Evolutionary conservation across 1,140 invertebrate species (phyloP).

Genomic region (Homalodisca vitripennis): DNA sequence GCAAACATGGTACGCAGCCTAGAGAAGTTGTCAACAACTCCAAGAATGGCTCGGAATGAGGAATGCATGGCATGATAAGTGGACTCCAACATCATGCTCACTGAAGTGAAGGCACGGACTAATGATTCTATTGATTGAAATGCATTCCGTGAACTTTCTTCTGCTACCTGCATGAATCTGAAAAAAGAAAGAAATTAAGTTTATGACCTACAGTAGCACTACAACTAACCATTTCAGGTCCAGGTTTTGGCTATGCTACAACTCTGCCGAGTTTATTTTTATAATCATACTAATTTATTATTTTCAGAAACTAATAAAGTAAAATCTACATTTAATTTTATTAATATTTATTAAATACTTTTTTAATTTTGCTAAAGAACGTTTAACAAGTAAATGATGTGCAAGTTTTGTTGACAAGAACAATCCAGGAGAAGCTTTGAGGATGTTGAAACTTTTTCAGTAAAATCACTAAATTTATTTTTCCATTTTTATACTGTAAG

Average conservation of each 20-base stretch:
- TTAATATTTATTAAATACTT: no score
- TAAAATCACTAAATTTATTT: no score
- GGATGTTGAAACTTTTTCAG: no score
- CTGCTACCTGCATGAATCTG: conserved; percentile 81
- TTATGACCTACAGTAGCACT: neutral
- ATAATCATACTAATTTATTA: neutral
- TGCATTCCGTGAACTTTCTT: conserved; percentile 86
- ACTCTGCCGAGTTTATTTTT: neutral
- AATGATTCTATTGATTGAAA: conserved; percentile 94
- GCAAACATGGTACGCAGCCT: conserved; percentile 76
- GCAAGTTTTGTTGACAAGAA: no score
- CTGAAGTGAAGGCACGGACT: conserved; percentile 85
- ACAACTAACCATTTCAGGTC: neutral
- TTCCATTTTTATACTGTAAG: no score
- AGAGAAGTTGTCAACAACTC: conserved; percentile 93
- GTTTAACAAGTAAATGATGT: no score
- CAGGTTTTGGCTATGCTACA: neutral
- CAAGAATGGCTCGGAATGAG: conserved; percentile 91
- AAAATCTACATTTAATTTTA: neutral
- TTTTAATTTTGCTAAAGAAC: no score
- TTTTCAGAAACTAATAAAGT: neutral
- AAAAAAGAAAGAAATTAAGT: no score
- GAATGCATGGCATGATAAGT: conserved; percentile 93
- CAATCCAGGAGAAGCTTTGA: no score
- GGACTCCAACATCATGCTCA: conserved; percentile 96